phyloP scores from a whole-genome alignment of 2,888 invertebrate genomes.

The Apotomis capreana region DNA sequence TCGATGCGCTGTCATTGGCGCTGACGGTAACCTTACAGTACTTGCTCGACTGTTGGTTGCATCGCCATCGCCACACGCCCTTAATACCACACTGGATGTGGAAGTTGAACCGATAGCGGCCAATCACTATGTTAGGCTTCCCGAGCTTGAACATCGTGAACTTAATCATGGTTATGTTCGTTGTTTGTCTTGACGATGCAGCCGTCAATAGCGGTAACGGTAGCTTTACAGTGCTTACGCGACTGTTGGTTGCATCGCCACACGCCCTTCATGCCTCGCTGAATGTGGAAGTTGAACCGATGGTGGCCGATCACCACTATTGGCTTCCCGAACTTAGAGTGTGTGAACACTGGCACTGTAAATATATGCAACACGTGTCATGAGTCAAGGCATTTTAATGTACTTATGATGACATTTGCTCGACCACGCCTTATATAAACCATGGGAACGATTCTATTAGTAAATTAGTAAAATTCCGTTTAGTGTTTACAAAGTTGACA shows the following conservation, averaged over 20 bases:
- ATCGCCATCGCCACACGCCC: conserved; percentile 23
- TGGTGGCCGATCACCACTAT: conserved; percentile 37
- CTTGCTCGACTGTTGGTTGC: conserved; percentile 27
- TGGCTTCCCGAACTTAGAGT: conserved; percentile 39
- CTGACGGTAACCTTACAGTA: conserved; percentile 24
- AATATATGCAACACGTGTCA: not conserved
- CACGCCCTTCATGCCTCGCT: conserved; percentile 13
- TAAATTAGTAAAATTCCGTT: too few species aligned
- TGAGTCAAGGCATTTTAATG: too few species aligned
- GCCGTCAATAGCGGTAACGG: conserved; percentile 15
- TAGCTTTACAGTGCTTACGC: conserved; percentile 25
- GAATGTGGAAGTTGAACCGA: conserved; percentile 37
- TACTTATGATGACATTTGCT: too few species aligned
- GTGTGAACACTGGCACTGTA: conserved; percentile 31
- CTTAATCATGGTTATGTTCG: conserved; percentile 23
- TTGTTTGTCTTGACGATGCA: conserved; percentile 26
- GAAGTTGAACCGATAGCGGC: conserved; percentile 38
- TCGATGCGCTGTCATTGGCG: conserved; percentile 20
- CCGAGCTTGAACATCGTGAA: not conserved
- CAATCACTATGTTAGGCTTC: conserved; percentile 19
- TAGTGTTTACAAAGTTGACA: too few species aligned
- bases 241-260: conserved; percentile 34
- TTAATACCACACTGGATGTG: conserved; percentile 20
- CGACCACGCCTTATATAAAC: too few species aligned
- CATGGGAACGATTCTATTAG: too few species aligned